Evolutionary conservation across 2,888 invertebrate genomes (phyloP).

Genomic region (Calliphora vomitoria): DNA sequence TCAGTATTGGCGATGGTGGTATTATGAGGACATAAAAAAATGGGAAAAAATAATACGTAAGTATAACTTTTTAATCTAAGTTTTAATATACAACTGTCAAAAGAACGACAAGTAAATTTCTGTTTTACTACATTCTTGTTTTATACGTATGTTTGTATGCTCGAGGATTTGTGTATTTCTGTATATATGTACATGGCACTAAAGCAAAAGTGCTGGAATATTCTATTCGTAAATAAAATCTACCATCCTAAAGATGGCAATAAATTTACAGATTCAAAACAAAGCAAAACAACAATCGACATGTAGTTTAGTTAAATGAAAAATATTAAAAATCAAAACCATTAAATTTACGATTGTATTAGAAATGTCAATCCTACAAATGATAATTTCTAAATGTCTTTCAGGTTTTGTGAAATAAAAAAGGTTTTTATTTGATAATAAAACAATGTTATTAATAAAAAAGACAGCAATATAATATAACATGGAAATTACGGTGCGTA

Average conservation of each 20-base stretch:
- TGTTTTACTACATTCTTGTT: conserved; percentile 24
- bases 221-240: background rate
- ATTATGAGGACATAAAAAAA: conserved; percentile 48
- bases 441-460: background rate
- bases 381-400: background rate
- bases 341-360: background rate
- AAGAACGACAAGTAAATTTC: conserved; percentile 60
- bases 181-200: background rate
- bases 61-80: conserved; percentile 70
- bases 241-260: conserved; percentile 6
- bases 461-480: background rate
- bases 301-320: conserved; percentile 11
- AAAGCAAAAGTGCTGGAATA: conserved; percentile 18
- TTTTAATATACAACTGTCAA: conserved; percentile 70
- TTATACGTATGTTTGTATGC: background rate
- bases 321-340: conserved; percentile 27
- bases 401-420: background rate
- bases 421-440: background rate
- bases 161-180: no score
- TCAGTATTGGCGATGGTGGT: conserved; percentile 21
- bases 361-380: background rate
- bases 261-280: conserved; percentile 9
- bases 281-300: background rate
- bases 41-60: conserved; percentile 39
- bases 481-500: background rate